Base-by-base conservation (phyloP, 2,888 invertebrate genomes). In the Cheilosia urbana region DNA sequence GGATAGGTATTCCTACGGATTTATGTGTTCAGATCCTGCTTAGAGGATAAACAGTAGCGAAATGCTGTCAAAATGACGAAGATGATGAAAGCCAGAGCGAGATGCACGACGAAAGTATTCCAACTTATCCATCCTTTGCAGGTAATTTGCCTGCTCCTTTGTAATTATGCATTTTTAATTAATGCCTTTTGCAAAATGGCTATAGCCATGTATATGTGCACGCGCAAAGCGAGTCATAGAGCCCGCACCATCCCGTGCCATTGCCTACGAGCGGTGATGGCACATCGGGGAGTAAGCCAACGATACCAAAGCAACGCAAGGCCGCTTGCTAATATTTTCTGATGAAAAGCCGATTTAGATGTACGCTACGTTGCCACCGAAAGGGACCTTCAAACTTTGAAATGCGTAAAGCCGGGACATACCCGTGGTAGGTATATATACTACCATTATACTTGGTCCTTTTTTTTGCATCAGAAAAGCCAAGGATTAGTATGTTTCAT, bases 121-220 rank as follows among this genome's bases (percentile, higher is more conserved):
- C 15, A 84, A 73, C 83, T 75, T 75, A 69, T 84, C 79, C 83
- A 69, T 75, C 73, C 68, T 79, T 63, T 69, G 73, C 78, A 84
- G 79, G 83, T 79, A 84, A 69, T 79, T 66, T 68, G 65, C 47
- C 40, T 78, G 62, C 60, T 60, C 21, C 60, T 49, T 75, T 42
- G 75, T 71, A 75, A 79, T 79, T 84, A 79, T 79, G 83, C 79
- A 84, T 75, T 84, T 83, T 84, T 84, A 84, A 84, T 84, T 79
- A 84, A 79, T 84, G 73, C 73, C 63, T 60, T 51, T 47, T 45
- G 45, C 68, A 63, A 75, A 65, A 79, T 57, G 63, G 66, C 49
- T 49, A 7, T 19, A 47, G 17, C 47, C 19, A 19, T 9, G 9
- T 7, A 19, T 19, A 60, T 62, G n/a, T n/a, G n/a, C n/a, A 49